Evolutionary conservation across 1,140 invertebrate species (phyloP).

Genomic region (Bombus affinis): DNA sequence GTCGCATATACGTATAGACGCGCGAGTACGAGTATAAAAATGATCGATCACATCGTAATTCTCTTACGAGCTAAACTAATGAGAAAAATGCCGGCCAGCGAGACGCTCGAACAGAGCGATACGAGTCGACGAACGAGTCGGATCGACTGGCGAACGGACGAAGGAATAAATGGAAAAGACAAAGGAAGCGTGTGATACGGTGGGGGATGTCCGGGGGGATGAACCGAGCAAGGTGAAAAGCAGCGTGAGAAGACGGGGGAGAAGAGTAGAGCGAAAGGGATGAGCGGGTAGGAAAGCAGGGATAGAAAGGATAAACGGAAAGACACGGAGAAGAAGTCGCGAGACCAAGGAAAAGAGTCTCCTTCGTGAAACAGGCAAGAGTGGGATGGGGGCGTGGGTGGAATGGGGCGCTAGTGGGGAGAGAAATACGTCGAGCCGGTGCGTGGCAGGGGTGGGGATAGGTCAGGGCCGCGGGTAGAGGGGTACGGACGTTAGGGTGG

Average conservation of each 20-base stretch:
- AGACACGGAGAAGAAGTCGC: constrained; percentile 63
- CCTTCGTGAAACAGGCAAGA: constrained; percentile 57
- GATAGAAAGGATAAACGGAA: constrained; percentile 44
- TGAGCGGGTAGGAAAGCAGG: constrained; percentile 53
- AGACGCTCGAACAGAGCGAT: too few species aligned
- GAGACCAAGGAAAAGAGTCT: constrained; percentile 53
- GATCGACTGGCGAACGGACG: neutral
- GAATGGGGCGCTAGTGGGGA: constrained; percentile 68
- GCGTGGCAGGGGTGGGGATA: constrained; percentile 70
- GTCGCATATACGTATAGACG: neutral
- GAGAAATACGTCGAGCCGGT: constrained; percentile 67
- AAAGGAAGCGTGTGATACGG: neutral
- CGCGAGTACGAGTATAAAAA: neutral
- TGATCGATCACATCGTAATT: too few species aligned
- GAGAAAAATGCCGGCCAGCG: too few species aligned
- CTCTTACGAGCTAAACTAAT: too few species aligned
- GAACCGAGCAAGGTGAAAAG: constrained; percentile 22
- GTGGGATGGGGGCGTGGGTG: constrained; percentile 80
- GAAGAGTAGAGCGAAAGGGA: constrained; percentile 33
- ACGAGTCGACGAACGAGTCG: too few species aligned
- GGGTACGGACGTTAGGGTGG: constrained; percentile 48
- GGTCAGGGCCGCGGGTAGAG: constrained; percentile 69
- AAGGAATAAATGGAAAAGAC: neutral
- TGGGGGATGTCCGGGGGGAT: neutral
- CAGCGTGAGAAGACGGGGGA: constrained; percentile 2